phyloP scores from a whole-genome alignment of 2,113 vertebrate species.

The Rhipidura dahli region DNA sequence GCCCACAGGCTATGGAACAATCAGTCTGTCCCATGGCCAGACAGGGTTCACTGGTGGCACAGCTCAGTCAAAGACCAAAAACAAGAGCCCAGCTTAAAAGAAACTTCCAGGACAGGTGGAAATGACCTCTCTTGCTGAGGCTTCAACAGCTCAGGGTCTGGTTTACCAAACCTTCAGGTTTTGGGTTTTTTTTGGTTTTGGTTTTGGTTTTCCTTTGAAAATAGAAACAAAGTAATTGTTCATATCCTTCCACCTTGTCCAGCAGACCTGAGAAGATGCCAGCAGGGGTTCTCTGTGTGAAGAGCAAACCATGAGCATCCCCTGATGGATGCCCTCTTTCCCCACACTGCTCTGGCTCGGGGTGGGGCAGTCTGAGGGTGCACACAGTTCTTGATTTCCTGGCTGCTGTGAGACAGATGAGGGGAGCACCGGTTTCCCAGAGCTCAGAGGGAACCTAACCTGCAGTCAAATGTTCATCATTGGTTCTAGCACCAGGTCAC shows the following conservation, averaged over 20 bases:
- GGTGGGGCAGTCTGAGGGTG: rapidly evolving
- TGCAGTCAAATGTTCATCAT: rapidly evolving
- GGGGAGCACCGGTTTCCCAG: neutral
- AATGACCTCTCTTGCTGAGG: neutral
- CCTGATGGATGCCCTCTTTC: rapidly evolving
- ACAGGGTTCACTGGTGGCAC: neutral
- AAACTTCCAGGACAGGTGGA: neutral
- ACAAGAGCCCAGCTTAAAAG: neutral
- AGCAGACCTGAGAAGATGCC: neutral
- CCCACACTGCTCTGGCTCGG: neutral
- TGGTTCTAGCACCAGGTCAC: neutral
- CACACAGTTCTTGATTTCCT: rapidly evolving
- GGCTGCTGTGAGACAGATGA: rapidly evolving
- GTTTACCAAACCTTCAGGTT: rapidly evolving
- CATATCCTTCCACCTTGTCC: neutral
- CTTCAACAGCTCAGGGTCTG: neutral
- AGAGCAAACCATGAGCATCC: neutral
- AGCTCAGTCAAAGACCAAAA: neutral
- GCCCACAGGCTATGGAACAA: no score
- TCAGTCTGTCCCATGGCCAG: neutral
- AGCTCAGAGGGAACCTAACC: rapidly evolving
- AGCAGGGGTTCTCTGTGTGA: neutral
- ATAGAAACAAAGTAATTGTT: neutral
- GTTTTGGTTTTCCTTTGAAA: neutral
- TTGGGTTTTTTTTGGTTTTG: rapidly evolving